Base-by-base conservation (phyloP, 2,797 vertebrate species). In the Dicrostonyx torquatus region DNA sequence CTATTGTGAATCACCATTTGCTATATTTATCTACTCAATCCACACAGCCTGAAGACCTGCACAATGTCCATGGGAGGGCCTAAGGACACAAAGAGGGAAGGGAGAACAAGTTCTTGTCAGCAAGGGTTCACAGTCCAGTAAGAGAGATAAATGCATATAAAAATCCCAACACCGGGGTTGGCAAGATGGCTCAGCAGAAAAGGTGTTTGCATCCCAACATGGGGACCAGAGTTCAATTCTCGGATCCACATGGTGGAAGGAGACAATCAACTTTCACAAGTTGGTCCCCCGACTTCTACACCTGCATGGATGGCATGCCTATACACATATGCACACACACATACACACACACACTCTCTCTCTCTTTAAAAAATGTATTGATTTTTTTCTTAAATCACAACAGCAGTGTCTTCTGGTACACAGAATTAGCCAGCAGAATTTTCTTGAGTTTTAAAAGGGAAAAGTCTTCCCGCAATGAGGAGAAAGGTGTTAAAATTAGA, bases 391-490 rank as follows among this genome's bases (percentile, higher is more conserved):
- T 64, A 14, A 62, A n/a, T 37, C 20, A 68, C 64, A 70, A 53
- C 20, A 50, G 62, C 12, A 45, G 17, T 18, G 50, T 66, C 8
- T 64, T 20, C 73, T 55, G 37, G 93, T 64, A 84, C 40, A 72
- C 11, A 62, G 70, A 95, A 73, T 53, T 48, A 62, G 18, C 75
- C 53, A 26, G n/a, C 6, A 80, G 78, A n/a, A 50, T 50, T 72
- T 75, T 50, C 77, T 79, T 83, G 68, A 83, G 37, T 87, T 90
- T 94, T 95, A 91, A 89, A 96, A 40, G 24, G 45, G 72, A 94
- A 91, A 70, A 50, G 1, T n/a, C 76, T 79, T 93, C 43, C 45
- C 17, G 17, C 68, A 48, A 58, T 22, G 60, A 37, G 58, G 31
- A 55, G 45, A 62, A 37, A 37, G 15, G 14, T n/a, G 62, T 91